Base-by-base conservation (phyloP, 1,140 invertebrate species). In the Drosophila rhopaloa region DNA sequence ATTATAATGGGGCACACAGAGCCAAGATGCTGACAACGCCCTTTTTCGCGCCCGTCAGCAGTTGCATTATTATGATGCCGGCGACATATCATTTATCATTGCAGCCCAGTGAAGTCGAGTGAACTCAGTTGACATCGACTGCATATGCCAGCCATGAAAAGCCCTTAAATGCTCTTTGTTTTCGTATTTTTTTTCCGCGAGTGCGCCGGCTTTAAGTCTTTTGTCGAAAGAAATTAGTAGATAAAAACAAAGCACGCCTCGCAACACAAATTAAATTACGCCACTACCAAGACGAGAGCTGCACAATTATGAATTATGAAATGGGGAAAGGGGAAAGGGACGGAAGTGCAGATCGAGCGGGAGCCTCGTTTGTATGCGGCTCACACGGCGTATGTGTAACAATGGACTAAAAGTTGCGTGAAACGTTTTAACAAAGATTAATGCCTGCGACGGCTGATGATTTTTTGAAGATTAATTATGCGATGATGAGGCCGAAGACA, bases 391-490 rank as follows among this genome's bases (percentile, higher is more conserved):
- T 83, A 88, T 86, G 71, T 83, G 80, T 88, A 84, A 89, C 84
- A 89, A 89, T 89, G 81, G 85, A 89, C 84, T 84, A 90, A 89
- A 89, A 89, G 85, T 90, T 90, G 84, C 81, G 85, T 89, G 81
- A 90, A 90, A 81, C 89, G 79, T 90, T 90, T 90, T 91, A 91
- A 91, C 88, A 91, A 91, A 89, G 88, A 91, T 91, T 91, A 91
- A 91, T 91, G 88, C 75, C 83, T 77, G 83, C 88, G 75, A 84
- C 89, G 88, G 85, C 88, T 89, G 80, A 91, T 91, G 88, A 91
- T 91, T 91, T 89, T 91, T 82, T 89, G 80, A 91, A 91, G 88
- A 91, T 91, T 91, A 91, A 91, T 91, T 91, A 91, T 84, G 89
- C 88, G 88, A 91, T 91, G 88, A 91, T 84, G 88, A 91, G 88